Conservation (phyloP, 2,113 vertebrate species). For the Turnix velox region DNA sequence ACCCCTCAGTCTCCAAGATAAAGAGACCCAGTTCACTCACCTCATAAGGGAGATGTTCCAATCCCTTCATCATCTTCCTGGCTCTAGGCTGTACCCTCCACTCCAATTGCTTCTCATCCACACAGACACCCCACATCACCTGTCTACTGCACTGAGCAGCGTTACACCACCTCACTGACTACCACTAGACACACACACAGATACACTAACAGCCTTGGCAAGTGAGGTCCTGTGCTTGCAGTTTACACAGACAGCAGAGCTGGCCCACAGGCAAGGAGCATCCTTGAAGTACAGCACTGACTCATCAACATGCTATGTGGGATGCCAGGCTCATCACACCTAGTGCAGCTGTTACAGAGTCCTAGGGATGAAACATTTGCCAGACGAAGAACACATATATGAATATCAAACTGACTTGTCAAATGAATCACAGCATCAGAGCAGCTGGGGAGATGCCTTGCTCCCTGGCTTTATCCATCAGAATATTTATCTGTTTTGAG, state of each 20-base stretch:
- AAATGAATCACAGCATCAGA: neutral
- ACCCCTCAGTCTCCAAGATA: too few species aligned
- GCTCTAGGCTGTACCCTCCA: neutral
- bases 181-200: neutral
- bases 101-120: neutral
- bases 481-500: neutral
- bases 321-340: neutral
- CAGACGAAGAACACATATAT: neutral
- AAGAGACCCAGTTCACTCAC: too few species aligned
- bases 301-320: neutral
- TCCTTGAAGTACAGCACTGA: neutral
- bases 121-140: neutral
- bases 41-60: too few species aligned
- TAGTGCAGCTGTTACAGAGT: neutral
- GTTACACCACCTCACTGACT: neutral
- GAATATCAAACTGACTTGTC: neutral
- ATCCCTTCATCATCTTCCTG: too few species aligned
- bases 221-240: neutral
- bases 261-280: neutral
- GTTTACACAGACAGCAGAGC: neutral
- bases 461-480: neutral
- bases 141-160: fast-evolving
- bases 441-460: neutral
- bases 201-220: neutral
- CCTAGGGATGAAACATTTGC: neutral